These are phyloP conservation scores for Spodoptera littoralis DNA, from an alignment of 2,888 invertebrate genomes.

Conservation along the genomic window DNA sequence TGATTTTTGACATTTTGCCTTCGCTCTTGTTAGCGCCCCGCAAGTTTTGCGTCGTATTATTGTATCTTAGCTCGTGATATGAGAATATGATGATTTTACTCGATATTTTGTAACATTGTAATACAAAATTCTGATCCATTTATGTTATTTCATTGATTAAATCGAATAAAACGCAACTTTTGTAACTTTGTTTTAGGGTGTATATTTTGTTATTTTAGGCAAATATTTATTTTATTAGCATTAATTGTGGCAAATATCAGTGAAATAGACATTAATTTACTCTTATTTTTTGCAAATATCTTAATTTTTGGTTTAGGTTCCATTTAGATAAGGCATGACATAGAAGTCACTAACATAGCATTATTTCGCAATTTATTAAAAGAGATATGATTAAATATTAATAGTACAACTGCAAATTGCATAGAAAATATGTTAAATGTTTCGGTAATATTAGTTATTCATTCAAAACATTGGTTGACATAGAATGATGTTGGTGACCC, in stretches of 20 bases:
- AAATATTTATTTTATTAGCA: slow-evolving; percentile 9
- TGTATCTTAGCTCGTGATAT: slow-evolving; percentile 65
- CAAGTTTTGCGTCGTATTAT: slow-evolving; percentile 87
- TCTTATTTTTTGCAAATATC: slow-evolving; percentile 20
- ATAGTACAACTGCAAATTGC: not conserved
- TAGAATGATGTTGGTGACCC: slow-evolving; percentile 45
- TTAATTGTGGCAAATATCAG: not conserved
- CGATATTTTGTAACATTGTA: slow-evolving; percentile 28
- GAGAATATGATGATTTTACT: slow-evolving; percentile 42
- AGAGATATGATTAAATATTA: slow-evolving; percentile 8
- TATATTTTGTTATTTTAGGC: slow-evolving; percentile 33
- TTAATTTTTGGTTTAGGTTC: slow-evolving; percentile 18
- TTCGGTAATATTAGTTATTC: slow-evolving; percentile 14
- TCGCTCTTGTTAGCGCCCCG: slow-evolving; percentile 84
- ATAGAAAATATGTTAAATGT: not conserved
- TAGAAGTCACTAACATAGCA: slow-evolving; percentile 3
- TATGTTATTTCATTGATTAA: slow-evolving; percentile 57
- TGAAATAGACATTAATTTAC: slow-evolving; percentile 7
- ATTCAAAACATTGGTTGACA: slow-evolving; percentile 34
- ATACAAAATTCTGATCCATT: slow-evolving; percentile 31
- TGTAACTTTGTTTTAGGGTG: slow-evolving; percentile 38
- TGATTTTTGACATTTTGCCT: slow-evolving; percentile 85
- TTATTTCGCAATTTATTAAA: not conserved
- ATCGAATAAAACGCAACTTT: slow-evolving; percentile 46
- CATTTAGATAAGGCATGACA: slow-evolving; percentile 16